A percentile compares a stretch with the other conserved stretches of the same genome.
Evolutionary conservation across 2,113 vertebrate genomes (phyloP).

Genomic region (Bombycilla garrulus): DNA sequence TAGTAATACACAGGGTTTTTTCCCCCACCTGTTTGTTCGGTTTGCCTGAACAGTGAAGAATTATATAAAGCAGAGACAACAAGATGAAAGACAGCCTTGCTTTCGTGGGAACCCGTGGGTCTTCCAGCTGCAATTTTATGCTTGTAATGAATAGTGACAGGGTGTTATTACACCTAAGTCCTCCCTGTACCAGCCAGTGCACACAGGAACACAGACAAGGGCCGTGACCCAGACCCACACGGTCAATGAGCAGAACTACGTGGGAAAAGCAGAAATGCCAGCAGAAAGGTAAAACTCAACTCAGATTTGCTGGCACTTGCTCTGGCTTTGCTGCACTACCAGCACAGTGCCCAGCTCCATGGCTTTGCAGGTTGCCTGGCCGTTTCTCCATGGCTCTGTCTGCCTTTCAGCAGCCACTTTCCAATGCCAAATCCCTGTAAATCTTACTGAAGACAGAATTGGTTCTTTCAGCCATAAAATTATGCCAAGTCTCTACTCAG

Average conservation of each 20-base stretch:
- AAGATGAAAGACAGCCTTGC: neutral
- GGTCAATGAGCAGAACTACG: neutral
- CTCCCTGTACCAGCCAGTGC: neutral
- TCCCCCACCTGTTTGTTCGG: neutral
- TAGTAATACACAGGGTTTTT: neutral
- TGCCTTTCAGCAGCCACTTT: neutral
- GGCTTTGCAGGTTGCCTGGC: neutral
- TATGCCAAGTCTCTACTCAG: neutral
- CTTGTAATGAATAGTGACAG: neutral
- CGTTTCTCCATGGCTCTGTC: neutral
- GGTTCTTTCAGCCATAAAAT: neutral
- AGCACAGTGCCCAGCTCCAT: neutral
- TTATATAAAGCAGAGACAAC: neutral
- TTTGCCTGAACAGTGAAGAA: neutral
- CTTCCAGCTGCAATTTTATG: neutral
- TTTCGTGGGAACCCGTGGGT: neutral
- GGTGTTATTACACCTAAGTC: constrained; percentile 38
- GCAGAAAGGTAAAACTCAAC: neutral
- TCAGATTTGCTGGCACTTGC: neutral
- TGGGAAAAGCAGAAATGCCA: neutral
- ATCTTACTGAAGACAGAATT: neutral
- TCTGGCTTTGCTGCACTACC: neutral
- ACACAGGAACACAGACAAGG: neutral
- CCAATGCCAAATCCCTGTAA: neutral
- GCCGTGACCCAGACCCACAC: neutral